Evolutionary conservation across 35 echinoderm and acorn worm genomes (phyloP), one percentile per base, ranked within the genome.

Genomic region (Stichopus chloronotus): DNA sequence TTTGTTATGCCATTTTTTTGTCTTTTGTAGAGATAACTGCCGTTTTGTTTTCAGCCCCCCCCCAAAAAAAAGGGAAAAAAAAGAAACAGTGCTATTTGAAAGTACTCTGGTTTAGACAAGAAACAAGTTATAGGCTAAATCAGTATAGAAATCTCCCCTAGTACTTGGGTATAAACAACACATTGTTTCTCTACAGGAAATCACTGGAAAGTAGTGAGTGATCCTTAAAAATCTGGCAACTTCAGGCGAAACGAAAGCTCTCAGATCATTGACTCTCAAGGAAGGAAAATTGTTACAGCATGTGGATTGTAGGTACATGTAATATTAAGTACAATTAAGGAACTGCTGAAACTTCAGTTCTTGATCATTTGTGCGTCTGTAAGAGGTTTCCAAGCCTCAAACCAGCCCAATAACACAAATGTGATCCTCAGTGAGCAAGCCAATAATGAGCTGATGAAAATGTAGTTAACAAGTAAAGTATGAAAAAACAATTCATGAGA

Each of bases 241-340:
- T 76, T 76, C 72, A 76, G 16, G 25, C 4, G 0, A 76, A 76
- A 71, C 65, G 25, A 24, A 17, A 17, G 4, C 16, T 21, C n/a
- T n/a, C n/a, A n/a, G 16, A 76, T 17, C 25, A 76, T 76, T 43
- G 30, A 43, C 30, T 43, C 30, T 76, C 72, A 76, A 76, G 72
- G 72, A 76, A 76, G 7, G 72, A 24, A 76, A 76, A 76, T 17
- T 76, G 72, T 76, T 76, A 76, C 14, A 76, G 72, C 14, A 76
- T 76, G 72, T 76, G 72, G 19, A 76, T 76, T 43, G 30, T 43
- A 43, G 30, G 30, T 43, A 43, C 30, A 43, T 43, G 30, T 43
- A 43, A 43, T 43, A 43, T 43, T 43, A 43, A 43, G 3, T 43
- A 43, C 30, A 43, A 43, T 43, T 43, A 43, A 43, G 30, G 30